phyloP scores from a whole-genome alignment of 2,797 vertebrate species.

The Arctocebus calabarensis region DNA sequence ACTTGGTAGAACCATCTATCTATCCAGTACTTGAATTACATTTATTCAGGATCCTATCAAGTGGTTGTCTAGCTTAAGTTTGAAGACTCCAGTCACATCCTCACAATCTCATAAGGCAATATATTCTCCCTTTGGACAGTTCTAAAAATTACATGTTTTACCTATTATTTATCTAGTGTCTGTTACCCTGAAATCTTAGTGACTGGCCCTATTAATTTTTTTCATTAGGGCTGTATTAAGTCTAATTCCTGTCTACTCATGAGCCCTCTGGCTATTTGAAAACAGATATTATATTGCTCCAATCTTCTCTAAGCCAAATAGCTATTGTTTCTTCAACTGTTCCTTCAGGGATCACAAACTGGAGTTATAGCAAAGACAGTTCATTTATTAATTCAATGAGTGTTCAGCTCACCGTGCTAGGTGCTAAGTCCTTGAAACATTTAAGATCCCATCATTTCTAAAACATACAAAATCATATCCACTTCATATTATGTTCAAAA shows the following conservation, averaged over 20 bases:
- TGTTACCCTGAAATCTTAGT: background rate
- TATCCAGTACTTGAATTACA: background rate
- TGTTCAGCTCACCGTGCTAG: background rate
- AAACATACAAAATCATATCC: background rate
- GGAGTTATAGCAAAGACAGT: background rate
- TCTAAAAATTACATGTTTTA: conserved; percentile 24
- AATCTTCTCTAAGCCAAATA: background rate
- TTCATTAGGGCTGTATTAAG: background rate
- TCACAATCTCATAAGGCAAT: background rate
- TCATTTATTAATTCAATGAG: background rate
- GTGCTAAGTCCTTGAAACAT: conserved; percentile 15
- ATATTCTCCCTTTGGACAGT: background rate
- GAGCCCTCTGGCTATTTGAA: background rate
- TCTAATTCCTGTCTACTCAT: background rate
- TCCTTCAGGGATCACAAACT: background rate
- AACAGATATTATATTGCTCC: background rate
- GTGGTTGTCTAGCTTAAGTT: background rate
- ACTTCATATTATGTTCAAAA: conserved; percentile 15
- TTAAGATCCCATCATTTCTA: conserved; percentile 16
- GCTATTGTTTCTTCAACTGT: background rate
- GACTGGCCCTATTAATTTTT: background rate
- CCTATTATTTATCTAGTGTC: background rate
- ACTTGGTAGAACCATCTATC: conserved; percentile 11
- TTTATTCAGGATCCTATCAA: background rate
- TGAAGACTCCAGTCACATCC: conserved; percentile 25